Base-by-base conservation (phyloP, 2,888 invertebrate species). In the Drosophila putrida region DNA sequence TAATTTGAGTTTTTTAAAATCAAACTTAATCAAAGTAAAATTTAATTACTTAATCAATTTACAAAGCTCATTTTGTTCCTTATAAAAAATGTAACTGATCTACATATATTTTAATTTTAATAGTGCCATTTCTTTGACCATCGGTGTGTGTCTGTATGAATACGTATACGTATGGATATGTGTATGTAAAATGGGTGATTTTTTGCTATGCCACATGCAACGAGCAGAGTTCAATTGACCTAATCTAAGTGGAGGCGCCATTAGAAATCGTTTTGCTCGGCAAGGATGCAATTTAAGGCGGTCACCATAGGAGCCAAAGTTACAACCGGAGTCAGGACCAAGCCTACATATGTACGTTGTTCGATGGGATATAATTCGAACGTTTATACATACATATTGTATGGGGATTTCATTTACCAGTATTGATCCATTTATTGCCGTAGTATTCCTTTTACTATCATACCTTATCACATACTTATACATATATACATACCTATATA, bases 221-320 rank as follows among this genome's bases (percentile, higher is more conserved):
- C 70, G 73, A 76, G 71, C 78, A 78, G 43, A 58, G 50, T 69
- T 63, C 78, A 88, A 84, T 84, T 84, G 83, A 89, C 89, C 89
- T 85, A 89, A 89, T 84, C 89, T 79, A 78, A 71, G 78, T 80
- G 61, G 57, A 73, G 59, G 73, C 75, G 76, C 88, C 85, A 89
- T 84, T 87, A 84, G 89, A 76, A 84, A 84, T 81, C 87, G 89
- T 87, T 83, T 83, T 89, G 72, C 64, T 66, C 49, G 51, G 82
- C 80, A 71, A 76, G 51, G 36, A 59, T 75, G 57, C 61, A 53
- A 62, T 78, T 73, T 63, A 70, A 73, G 65, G 61, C 72, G 49
- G 44, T 55, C 54, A 54, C 41, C 41, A 54, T 43, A 33, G 54
- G 31, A 54, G 54, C 54, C 41, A 54, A 31, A 54, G 43, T 53